A percentile compares a stretch with the other conserved stretches of the same genome.
Evolutionary conservation across 2,888 invertebrate genomes (phyloP).

Genomic region (Axea sp.): DNA sequence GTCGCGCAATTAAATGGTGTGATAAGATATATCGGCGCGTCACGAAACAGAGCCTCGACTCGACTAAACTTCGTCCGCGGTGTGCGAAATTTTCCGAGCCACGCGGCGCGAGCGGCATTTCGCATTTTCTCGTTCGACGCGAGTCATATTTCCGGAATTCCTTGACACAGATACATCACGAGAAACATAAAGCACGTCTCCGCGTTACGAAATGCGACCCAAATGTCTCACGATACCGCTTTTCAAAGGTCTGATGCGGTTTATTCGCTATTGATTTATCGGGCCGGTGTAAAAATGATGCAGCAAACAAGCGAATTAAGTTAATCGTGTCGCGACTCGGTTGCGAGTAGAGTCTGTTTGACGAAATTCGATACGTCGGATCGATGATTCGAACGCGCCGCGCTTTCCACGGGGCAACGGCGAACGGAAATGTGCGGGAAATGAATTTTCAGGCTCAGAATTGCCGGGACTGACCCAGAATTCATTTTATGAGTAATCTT

Average conservation of each 20-base stretch:
- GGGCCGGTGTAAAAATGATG: conserved; percentile 47
- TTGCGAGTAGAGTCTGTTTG: conserved; percentile 40
- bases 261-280: conserved; percentile 59
- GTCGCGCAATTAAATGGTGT: conserved; percentile 58
- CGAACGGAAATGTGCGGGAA: too few species aligned
- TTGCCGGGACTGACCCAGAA: too few species aligned
- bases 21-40: conserved; percentile 62
- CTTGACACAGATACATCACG: conserved; percentile 59
- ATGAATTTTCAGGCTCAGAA: too few species aligned
- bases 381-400: too few species aligned
- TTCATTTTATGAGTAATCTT: too few species aligned
- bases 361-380: conserved; percentile 28
- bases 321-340: conserved; percentile 33
- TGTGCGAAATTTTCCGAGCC: conserved; percentile 58
- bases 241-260: conserved; percentile 49
- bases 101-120: conserved; percentile 46
- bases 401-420: too few species aligned
- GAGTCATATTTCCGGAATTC: conserved; percentile 62
- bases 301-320: conserved; percentile 56
- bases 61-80: conserved; percentile 59
- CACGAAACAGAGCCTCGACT: conserved; percentile 54
- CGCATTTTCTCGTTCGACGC: conserved; percentile 57
- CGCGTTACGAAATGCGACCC: conserved; percentile 65
- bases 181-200: conserved; percentile 60
- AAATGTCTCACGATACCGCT: conserved; percentile 57